Base-by-base conservation (phyloP, 2,888 invertebrate genomes). In the Tromatobia lineatoria region DNA sequence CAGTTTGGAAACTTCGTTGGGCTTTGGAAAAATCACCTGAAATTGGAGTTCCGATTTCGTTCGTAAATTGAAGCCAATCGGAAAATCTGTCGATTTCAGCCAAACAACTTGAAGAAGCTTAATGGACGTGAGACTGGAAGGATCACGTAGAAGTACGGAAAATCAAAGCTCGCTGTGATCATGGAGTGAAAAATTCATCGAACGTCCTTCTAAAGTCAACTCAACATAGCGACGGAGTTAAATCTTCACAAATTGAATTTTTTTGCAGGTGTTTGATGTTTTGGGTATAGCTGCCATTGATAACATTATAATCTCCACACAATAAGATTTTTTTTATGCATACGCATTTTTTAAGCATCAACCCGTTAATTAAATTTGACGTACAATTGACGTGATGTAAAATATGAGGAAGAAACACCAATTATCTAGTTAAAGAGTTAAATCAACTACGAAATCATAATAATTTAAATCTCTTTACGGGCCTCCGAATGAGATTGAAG, bases 191-290 rank as follows among this genome's bases (percentile, higher is more conserved):
- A 61, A 18, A 34, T 34, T n/a, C 34, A n/a, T 18, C 4, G n/a
- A 61, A 61, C 61, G 61, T 61, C 38, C 29, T 38, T 61, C 57
- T 57, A 23, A 57, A 57, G 25, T 25, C 57, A 25, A 57, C 8
- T 23, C 13, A 23, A 23, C 57, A 25, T 57, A 57, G 10, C 25
- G 57, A 57, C 57, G 25, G 23, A 57, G 23, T 57, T 11, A 25
- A 7, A 8, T 25, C 8, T 57, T 57, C 13, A 7, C 23, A 13
- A 57, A 23, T 57, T 0, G 1, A 25, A 1, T 38, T 38, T 38
- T 7, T 38, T 38, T 10, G 10, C 38, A 38, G 38, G 10, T 38
- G 38, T 7, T 34, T 34, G 34, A 34, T 34, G 3, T 34, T 34
- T 34, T 34, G 34, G 34, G 34, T 7, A 34, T 34, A 34, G 34